Conservation (phyloP, 2,888 invertebrate species). For the Adineta ricciae region DNA sequence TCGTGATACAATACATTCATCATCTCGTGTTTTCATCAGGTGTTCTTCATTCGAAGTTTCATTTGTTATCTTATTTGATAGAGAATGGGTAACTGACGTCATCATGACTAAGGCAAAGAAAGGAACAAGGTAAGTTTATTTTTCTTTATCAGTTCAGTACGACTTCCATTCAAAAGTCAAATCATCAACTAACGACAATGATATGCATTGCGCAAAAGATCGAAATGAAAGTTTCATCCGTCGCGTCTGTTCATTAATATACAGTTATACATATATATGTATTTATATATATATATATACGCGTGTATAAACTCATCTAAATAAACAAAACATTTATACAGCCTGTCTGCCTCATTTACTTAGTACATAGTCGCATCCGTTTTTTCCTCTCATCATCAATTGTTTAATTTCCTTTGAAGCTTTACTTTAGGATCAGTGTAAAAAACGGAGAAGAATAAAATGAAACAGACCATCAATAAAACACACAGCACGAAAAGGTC, state of each 20-base stretch:
- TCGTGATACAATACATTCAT: neutral
- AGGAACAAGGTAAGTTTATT: neutral
- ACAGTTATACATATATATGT: neutral
- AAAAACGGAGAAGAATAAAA: neutral
- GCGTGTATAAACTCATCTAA: neutral
- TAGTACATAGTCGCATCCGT: neutral
- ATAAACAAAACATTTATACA: no score
- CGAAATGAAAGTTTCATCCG: neutral
- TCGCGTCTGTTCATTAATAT: neutral
- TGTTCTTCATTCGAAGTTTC: neutral
- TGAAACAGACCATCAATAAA: neutral
- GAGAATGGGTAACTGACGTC: neutral
- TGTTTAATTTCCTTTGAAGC: neutral
- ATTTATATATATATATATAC: no score
- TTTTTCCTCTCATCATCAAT: neutral
- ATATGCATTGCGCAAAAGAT: no score
- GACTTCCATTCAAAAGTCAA: no score
- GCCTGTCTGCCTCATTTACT: neutral
- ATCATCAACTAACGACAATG: no score
- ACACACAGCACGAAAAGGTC: neutral
- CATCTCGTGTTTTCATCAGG: neutral
- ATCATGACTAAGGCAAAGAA: neutral
- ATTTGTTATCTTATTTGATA: neutral
- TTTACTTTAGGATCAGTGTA: neutral
- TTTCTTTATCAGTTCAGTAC: neutral